phyloP scores from a whole-genome alignment of 2,113 vertebrate genomes.

The Phylloscopus whistleri region DNA sequence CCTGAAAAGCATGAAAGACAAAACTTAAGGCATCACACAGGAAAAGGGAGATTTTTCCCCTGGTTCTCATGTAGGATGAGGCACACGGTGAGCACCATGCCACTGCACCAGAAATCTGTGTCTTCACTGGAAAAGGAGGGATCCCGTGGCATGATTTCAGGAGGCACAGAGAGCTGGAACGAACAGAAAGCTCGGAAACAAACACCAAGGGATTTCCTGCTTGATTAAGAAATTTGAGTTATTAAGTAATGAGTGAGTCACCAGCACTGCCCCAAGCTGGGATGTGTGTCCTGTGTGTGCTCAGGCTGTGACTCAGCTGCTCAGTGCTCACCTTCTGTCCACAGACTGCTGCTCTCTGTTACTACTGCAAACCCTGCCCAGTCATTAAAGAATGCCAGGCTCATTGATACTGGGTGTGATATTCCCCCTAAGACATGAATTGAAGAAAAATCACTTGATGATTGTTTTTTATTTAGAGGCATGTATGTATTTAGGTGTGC shows the following conservation, averaged over 20 bases:
- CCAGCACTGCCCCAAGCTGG: not conserved
- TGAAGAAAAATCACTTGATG: not conserved
- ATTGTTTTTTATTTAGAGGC: not conserved
- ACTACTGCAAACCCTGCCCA: not conserved
- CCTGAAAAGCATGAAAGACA: accelerated
- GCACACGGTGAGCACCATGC: accelerated
- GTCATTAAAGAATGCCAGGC: not conserved
- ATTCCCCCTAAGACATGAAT: not conserved
- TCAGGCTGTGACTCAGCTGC: not conserved
- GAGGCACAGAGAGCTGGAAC: not conserved
- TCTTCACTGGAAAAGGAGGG: not conserved
- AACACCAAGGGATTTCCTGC: not conserved
- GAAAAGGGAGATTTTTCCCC: not conserved
- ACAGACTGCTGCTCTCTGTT: not conserved
- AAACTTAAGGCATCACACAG: not conserved
- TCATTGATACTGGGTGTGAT: not conserved
- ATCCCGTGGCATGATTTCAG: accelerated
- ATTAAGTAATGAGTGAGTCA: not conserved
- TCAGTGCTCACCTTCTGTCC: not conserved
- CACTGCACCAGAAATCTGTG: not conserved
- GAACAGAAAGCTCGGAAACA: not conserved
- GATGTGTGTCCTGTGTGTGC: not conserved
- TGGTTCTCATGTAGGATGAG: accelerated
- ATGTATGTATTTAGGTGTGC: not conserved
- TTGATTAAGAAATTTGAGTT: not conserved